Conservation (phyloP, 2,888 invertebrate genomes). For the Ctenicera cuprea region DNA sequence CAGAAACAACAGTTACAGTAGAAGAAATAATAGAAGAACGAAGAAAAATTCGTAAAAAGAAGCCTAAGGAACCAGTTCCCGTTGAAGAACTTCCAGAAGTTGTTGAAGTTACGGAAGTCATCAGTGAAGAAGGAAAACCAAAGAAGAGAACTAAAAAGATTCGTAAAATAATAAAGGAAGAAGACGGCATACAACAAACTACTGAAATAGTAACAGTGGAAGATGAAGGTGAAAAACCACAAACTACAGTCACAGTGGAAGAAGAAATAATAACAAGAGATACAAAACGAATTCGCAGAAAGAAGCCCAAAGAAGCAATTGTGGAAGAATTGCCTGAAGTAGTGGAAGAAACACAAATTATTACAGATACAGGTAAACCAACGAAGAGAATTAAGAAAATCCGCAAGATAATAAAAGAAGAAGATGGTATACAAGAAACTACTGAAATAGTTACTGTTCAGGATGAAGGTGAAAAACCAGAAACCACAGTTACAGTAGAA, state of each 20-base stretch:
- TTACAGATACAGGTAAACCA: slow-evolving; percentile 40
- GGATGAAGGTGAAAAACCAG: slow-evolving; percentile 64
- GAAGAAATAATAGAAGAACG: slow-evolving; percentile 55
- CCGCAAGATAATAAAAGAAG: slow-evolving; percentile 58
- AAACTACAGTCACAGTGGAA: slow-evolving; percentile 63
- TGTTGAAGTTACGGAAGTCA: slow-evolving; percentile 57
- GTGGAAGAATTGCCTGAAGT: slow-evolving; percentile 64
- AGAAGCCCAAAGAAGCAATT: slow-evolving; percentile 48
- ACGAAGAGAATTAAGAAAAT: slow-evolving; percentile 68
- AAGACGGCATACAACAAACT: slow-evolving; percentile 44
- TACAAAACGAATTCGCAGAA: slow-evolving; percentile 46
- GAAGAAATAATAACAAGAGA: slow-evolving; percentile 39
- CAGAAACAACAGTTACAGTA: slow-evolving; percentile 64
- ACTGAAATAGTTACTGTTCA: slow-evolving; percentile 69
- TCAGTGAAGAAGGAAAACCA: slow-evolving; percentile 59
- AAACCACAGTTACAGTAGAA: slow-evolving; percentile 63
- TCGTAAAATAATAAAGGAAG: slow-evolving; percentile 38
- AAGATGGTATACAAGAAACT: slow-evolving; percentile 66
- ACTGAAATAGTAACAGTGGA: slow-evolving; percentile 57
- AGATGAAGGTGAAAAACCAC: slow-evolving; percentile 64
- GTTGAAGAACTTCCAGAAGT: slow-evolving; percentile 51
- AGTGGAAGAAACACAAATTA: slow-evolving; percentile 56
- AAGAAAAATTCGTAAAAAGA: slow-evolving; percentile 49
- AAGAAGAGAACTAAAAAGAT: slow-evolving; percentile 55
- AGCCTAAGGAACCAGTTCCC: slow-evolving; percentile 49